Evolutionary conservation across 2,888 invertebrate species (phyloP), one percentile per base, ranked within the genome.

Genomic region (Monopis laevigella): DNA sequence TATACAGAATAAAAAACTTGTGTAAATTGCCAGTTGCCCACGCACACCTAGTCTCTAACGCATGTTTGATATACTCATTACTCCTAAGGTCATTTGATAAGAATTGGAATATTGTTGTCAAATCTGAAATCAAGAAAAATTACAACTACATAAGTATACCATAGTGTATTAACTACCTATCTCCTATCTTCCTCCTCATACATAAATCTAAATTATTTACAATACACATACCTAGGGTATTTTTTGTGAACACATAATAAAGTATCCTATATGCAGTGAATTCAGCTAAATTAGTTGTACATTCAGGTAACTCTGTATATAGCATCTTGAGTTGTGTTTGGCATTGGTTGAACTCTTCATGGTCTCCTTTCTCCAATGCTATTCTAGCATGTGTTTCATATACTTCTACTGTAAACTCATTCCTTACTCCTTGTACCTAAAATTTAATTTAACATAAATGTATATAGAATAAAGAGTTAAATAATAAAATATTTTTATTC

Each of bases 261-360:
- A 99, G 82, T 62, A 99, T 93, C 53, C 98, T 84, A 71, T 99
- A 99, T 40, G 97, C 96, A 40, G 91, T 90, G 73, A 99, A 99
- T 75, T 99, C 99, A 48, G 90, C 85, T 47, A 87, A 84, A 82
- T 97, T 93, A 38, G 80, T 82, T 45, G 84, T 84, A 44, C 67
- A 55, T 16, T 87, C 83, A 21, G 88, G 89, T 45, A 91, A 73
- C 68, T 94, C 93, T 48, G 86, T 75, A 67, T 99, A 99, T 21
- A 99, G 84, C 86, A 94, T 92, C 82, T 94, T 94, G 41, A 99
- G 83, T 77, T 99, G 99, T 10, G 97, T 96, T 78, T 99, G 99
- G 65, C 99, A 99, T 71, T 99, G 98, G 83, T 99, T 99, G 65
- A 98, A 99, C 68, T 99, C 99, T 63, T 97, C 98, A 66, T 97